Percentiles rank a stretch among this genome's conserved stretches.
phyloP scores from a whole-genome alignment of 2,888 invertebrate genomes.

The Ischnus inquisitorius region DNA sequence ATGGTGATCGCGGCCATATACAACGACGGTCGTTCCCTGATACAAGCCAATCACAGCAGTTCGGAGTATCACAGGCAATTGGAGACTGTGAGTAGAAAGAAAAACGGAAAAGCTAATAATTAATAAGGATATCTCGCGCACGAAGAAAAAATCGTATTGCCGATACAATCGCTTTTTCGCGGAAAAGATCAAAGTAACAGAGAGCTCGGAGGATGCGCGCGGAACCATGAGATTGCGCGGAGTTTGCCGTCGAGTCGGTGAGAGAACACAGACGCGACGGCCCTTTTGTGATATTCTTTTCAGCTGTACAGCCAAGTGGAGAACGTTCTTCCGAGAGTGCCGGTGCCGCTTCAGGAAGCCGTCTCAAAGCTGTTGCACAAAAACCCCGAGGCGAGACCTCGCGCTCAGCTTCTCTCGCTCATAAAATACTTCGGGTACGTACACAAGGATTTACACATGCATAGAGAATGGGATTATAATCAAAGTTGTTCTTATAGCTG shows the following conservation, averaged over 20 bases:
- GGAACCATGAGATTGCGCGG: not conserved
- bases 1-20: constrained; percentile 97
- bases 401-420: constrained; percentile 95
- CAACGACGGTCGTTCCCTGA: constrained; percentile 95
- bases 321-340: constrained; percentile 92
- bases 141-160: not conserved
- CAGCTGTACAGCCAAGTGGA: constrained; percentile 95
- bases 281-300: constrained; percentile 71
- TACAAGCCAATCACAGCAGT: constrained; percentile 96
- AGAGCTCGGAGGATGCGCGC: not conserved
- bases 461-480: constrained; percentile 15
- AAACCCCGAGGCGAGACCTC: constrained; percentile 95
- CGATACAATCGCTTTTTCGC: constrained; percentile 43
- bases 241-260: not conserved
- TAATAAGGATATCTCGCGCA: constrained; percentile 35
- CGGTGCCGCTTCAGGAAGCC: constrained; percentile 95
- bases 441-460: not conserved
- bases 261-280: constrained; percentile 7
- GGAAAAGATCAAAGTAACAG: constrained; percentile 29
- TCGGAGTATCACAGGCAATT: constrained; percentile 96
- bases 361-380: constrained; percentile 93
- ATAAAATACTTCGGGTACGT: constrained; percentile 95
- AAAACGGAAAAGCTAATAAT: not conserved
- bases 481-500: not conserved
- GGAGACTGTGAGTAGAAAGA: constrained; percentile 91